A percentile compares a stretch with the other conserved stretches of the same genome.
Evolutionary conservation across 2,797 vertebrate genomes (phyloP).

Genomic region (Danio aesculapii): DNA sequence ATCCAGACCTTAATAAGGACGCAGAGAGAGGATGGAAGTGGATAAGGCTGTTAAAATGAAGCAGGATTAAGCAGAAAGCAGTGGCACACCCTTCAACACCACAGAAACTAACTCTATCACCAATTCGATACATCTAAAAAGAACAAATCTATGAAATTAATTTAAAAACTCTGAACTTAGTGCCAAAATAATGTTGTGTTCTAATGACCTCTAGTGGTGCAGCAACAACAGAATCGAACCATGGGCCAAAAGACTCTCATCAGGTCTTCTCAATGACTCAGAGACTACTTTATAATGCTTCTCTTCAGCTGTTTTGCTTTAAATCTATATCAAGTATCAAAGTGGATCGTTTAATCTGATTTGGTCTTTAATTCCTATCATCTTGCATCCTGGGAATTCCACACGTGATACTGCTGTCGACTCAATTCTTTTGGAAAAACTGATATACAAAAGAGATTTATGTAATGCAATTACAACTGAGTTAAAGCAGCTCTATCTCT

Average conservation of each 20-base stretch:
- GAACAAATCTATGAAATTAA: background rate
- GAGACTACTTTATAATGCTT: slow-evolving; percentile 34
- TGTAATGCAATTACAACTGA: slow-evolving; percentile 15
- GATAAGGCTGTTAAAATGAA: slow-evolving; percentile 52
- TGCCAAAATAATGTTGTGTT: background rate
- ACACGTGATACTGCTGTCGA: slow-evolving; percentile 1
- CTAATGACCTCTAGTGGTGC: slow-evolving; percentile 58
- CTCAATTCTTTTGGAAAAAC: background rate
- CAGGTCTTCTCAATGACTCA: background rate
- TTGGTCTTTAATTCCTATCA: slow-evolving; percentile 76
- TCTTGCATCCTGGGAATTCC: slow-evolving; percentile 68
- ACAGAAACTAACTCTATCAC: background rate
- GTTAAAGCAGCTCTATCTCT: slow-evolving; percentile 3
- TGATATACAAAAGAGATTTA: slow-evolving; percentile 13
- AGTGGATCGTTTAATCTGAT: slow-evolving; percentile 80
- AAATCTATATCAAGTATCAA: slow-evolving; percentile 59
- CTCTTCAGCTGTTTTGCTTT: slow-evolving; percentile 50
- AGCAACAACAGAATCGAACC: background rate
- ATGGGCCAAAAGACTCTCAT: background rate
- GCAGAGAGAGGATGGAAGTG: slow-evolving; percentile 19
- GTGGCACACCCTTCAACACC: slow-evolving; percentile 16
- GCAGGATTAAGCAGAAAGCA: slow-evolving; percentile 27
- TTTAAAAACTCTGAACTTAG: background rate
- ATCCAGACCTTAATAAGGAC: slow-evolving; percentile 45
- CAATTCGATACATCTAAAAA: background rate